Evolutionary conservation across 2,888 invertebrate genomes (phyloP).

Genomic region (Apotomis betuletana): DNA sequence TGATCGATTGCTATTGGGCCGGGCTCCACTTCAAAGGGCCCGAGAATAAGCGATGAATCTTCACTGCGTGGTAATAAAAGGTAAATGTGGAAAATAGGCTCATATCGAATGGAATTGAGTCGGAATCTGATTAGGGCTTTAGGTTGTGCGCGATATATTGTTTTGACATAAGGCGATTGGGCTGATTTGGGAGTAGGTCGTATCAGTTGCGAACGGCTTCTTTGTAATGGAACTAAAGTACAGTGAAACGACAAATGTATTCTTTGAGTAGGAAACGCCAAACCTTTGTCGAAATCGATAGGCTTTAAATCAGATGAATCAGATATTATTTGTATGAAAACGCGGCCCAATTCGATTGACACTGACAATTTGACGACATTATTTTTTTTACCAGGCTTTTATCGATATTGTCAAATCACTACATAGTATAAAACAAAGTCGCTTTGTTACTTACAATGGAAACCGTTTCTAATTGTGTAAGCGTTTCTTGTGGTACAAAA

Average conservation of each 20-base stretch:
- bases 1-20: slow-evolving; percentile 59
- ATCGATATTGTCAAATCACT: too few relatives aligned
- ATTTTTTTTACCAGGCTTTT: too few relatives aligned
- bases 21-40: slow-evolving; percentile 49
- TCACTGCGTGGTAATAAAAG: slow-evolving; percentile 48
- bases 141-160: slow-evolving; percentile 24
- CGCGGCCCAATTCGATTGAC: too few relatives aligned
- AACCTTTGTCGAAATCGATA: not conserved
- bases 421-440: too few relatives aligned
- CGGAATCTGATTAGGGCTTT: slow-evolving; percentile 34
- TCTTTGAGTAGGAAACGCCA: not conserved
- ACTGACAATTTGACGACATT: too few relatives aligned
- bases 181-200: not conserved
- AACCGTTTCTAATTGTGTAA: too few relatives aligned
- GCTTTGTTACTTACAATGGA: too few relatives aligned
- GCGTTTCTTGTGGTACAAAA: too few relatives aligned
- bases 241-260: not conserved
- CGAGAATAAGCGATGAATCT: slow-evolving; percentile 43
- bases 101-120: slow-evolving; percentile 35
- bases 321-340: too few relatives aligned
- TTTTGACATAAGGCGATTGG: slow-evolving; percentile 17
- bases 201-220: not conserved
- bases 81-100: slow-evolving; percentile 49
- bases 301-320: too few relatives aligned
- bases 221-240: not conserved